phyloP scores from a whole-genome alignment of 2,797 vertebrate genomes.

The Brachymystax lenok region DNA sequence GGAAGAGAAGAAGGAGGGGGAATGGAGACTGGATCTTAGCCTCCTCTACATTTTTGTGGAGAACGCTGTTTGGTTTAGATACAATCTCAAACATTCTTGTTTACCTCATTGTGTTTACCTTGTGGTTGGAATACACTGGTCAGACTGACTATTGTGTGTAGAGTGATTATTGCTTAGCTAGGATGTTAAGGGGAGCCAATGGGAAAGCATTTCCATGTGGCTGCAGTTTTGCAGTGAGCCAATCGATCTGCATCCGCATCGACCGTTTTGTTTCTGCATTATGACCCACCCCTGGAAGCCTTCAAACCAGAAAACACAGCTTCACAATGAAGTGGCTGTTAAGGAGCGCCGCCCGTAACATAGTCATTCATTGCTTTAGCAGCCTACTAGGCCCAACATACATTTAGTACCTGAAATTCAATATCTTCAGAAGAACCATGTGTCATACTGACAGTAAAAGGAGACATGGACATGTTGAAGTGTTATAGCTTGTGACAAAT shows the following conservation, averaged over 20 bases:
- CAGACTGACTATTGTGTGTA: neutral
- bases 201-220: constrained; percentile 11
- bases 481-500: neutral
- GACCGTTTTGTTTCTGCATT: constrained; percentile 2
- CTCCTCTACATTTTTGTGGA: neutral
- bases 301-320: neutral
- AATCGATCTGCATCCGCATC: constrained; percentile 15
- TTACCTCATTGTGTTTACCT: constrained; percentile 7
- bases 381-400: neutral
- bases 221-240: constrained; percentile 10
- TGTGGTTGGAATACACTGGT: no score
- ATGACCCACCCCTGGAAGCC: neutral
- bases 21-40: neutral
- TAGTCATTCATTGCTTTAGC: neutral
- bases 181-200: neutral
- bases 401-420: neutral
- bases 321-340: neutral
- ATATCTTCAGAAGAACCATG: neutral
- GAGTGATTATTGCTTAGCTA: constrained; percentile 8
- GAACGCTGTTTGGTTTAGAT: neutral
- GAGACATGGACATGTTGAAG: neutral
- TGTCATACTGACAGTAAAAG: neutral
- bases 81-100: constrained; percentile 13
- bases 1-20: constrained; percentile 4
- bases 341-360: neutral